These are phyloP conservation scores for Drosophila paulistorum DNA, from an alignment of 1,140 invertebrate species.

Conservation along the genomic window DNA sequence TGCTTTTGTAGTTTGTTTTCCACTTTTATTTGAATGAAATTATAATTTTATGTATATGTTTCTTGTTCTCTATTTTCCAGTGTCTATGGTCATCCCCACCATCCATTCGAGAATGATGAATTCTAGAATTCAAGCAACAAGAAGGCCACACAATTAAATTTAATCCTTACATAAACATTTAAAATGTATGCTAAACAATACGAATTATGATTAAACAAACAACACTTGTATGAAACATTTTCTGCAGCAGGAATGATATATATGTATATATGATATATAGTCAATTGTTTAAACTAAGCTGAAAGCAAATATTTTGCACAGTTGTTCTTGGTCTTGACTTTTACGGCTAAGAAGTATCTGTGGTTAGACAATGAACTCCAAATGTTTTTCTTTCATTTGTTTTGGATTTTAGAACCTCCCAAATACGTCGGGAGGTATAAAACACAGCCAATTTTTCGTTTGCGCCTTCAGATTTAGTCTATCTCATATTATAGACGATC, in stretches of 20 bases:
- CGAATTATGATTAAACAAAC: neutral
- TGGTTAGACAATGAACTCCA: too few species aligned
- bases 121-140: slow-evolving; percentile 34
- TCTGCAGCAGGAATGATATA: slow-evolving; percentile 47
- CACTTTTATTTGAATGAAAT: slow-evolving; percentile 8
- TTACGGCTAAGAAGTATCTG: too few species aligned
- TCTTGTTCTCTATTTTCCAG: slow-evolving; percentile 39
- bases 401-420: too few species aligned
- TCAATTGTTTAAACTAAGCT: neutral
- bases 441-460: too few species aligned
- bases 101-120: slow-evolving; percentile 72
- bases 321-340: neutral
- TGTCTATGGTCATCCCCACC: slow-evolving; percentile 56
- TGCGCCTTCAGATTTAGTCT: too few species aligned
- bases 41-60: neutral
- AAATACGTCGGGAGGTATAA: too few species aligned
- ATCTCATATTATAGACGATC: too few species aligned
- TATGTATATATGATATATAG: too few species aligned
- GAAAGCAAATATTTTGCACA: slow-evolving; percentile 17
- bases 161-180: slow-evolving; percentile 3
- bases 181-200: slow-evolving; percentile 12
- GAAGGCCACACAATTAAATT: neutral
- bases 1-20: neutral
- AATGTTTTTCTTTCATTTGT: too few species aligned
- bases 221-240: slow-evolving; percentile 25